Conservation (phyloP, 1,140 invertebrate genomes). For the Orchesella cincta region DNA sequence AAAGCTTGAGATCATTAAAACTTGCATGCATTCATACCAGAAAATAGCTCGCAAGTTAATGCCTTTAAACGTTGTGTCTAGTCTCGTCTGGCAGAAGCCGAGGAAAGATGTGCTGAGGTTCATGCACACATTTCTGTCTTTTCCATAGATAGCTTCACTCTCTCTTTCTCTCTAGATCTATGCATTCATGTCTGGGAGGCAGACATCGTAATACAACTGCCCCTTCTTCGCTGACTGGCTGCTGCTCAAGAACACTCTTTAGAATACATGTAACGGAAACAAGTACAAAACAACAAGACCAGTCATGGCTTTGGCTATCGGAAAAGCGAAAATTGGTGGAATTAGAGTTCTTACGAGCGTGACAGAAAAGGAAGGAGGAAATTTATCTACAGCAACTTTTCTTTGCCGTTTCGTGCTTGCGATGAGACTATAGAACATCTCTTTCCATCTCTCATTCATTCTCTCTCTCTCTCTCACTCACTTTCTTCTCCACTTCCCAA, state of each 20-base stretch:
- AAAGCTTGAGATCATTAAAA: constrained; percentile 4
- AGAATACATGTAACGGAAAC: background rate
- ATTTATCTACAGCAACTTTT: constrained; percentile 15
- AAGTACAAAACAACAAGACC: constrained; percentile 1
- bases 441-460: too few species aligned
- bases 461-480: too few species aligned
- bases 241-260: background rate
- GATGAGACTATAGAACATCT: too few species aligned
- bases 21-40: constrained; percentile 9
- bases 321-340: constrained; percentile 17
- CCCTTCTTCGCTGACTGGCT: background rate
- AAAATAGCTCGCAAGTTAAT: background rate
- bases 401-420: background rate
- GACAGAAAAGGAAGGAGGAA: background rate
- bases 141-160: background rate
- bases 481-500: too few species aligned
- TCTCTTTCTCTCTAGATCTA: background rate
- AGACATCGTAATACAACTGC: background rate
- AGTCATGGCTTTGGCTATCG: background rate
- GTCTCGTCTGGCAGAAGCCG: too few species aligned
- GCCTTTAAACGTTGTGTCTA: too few species aligned
- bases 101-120: background rate
- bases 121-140: background rate
- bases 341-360: constrained; percentile 9
- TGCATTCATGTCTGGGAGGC: background rate